These are phyloP conservation scores for Ethmia dodecea DNA, from an alignment of 2,888 invertebrate species.

Conservation along the genomic window DNA sequence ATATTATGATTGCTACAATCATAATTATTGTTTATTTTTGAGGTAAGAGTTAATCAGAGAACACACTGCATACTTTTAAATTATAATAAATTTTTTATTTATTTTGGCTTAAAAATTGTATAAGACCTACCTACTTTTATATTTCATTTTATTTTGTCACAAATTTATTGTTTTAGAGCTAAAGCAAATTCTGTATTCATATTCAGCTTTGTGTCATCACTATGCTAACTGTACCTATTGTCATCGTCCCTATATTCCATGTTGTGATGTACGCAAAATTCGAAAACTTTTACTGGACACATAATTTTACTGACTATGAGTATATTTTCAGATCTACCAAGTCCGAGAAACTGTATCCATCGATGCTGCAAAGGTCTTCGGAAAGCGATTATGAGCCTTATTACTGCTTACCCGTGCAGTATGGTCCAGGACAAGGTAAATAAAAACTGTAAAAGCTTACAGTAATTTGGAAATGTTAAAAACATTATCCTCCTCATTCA, in stretches of 20 bases:
- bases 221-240: slow-evolving; percentile 32
- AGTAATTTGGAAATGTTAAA: too few species aligned
- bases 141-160: slow-evolving; percentile 1
- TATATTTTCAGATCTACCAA: slow-evolving; percentile 88
- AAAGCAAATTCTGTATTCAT: neutral
- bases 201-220: slow-evolving; percentile 40
- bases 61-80: too few species aligned
- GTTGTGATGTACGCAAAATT: slow-evolving; percentile 28
- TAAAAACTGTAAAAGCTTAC: too few species aligned
- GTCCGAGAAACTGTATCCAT: slow-evolving; percentile 95
- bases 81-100: too few species aligned
- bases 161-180: neutral
- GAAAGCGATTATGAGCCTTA: slow-evolving; percentile 92
- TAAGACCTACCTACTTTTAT: neutral
- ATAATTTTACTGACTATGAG: neutral
- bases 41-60: too few species aligned
- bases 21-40: too few species aligned
- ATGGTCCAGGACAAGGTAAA: slow-evolving; percentile 81
- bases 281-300: neutral
- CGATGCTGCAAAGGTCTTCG: slow-evolving; percentile 90
- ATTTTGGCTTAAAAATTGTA: neutral
- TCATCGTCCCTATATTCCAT: slow-evolving; percentile 25
- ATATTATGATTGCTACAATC: too few species aligned
- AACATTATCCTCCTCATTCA: too few species aligned
- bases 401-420: slow-evolving; percentile 87